Base-by-base conservation (phyloP, 2,888 invertebrate genomes). In the Morpho helenor region DNA sequence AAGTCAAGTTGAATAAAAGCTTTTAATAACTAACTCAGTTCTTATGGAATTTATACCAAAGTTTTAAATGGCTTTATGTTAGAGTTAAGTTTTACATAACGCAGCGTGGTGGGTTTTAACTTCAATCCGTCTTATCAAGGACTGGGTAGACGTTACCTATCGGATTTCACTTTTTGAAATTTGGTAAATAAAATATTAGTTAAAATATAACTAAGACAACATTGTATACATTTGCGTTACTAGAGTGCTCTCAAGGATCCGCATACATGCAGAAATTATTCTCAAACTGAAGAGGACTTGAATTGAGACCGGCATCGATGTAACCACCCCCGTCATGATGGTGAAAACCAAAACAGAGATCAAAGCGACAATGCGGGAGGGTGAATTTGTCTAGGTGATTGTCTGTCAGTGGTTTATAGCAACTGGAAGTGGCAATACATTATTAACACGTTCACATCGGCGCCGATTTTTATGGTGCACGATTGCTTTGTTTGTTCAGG, bases 341-440 rank as follows among this genome's bases (percentile, higher is more conserved):
- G 74, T 74, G 73, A 71, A 77, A 81, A 82, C 84, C 87, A 82
- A 85, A 88, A 87, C 87, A 85, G 77, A 87, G 83, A 87, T 88
- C 88, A 88, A 88, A 88, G 88, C 78, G 78, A 84, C 84, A 84
- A 84, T 82, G 79, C 76, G 70, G 74, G 79, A 80, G 87, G 87
- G 87, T 79, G 83, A 83, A 83, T 84, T 84, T 82, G 85, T 83
- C 85, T 85, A 83, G 79, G 76, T 80, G 81, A 80, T 68, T 76
- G 71, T 66, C 61, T 64, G 62, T 63, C 56, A 46, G 7, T 9
- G 68, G 56, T 50, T 5, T 72, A 72, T n/a, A 60, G 50, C 5
- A 0, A 0, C 69, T 74, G 54, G 75, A 76, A 65, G 50, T 16
- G 70, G 40, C 43, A 31, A 31, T 31, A 31, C 31, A 2, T 31